Base-by-base conservation (phyloP, 2,113 vertebrate species). In the Quiscalus mexicanus region DNA sequence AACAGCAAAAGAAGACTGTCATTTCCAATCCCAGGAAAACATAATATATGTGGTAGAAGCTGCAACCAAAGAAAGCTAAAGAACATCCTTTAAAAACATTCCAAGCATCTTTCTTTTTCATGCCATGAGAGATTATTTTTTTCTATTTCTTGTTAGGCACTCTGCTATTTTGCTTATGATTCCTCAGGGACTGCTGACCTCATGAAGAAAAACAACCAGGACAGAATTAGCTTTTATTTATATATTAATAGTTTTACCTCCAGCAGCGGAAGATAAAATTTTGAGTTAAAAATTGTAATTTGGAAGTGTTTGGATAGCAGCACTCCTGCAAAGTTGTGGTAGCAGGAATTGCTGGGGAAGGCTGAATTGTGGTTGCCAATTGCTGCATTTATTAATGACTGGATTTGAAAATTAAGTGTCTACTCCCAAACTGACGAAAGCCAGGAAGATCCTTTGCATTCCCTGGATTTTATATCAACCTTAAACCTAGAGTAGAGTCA, bases 51-150 rank as follows among this genome's bases (percentile, higher is more conserved):
- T 35, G 88, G 79, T 93, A 87, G 88, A 69, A 93, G 52, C n/a
- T 86, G 87, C 86, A 97, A 95, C 96, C 94, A 95, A 96, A 92
- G 95, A 86, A 97, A 92, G 93, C 93, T 90, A 84, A 69, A 89
- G 92, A 94, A 93, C 90, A 93, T 93, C 92, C 77, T 96, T 93
- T 96, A 89, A 96, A 96, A 97, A 96, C 95, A 96, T 97, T 93
- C 96, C 95, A 95, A 92, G 60, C 84, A 92, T 94, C 95, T 84
- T 95, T 96, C 88, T 90, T 94, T 91, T 96, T 81, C 80, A 75
- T 94, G 60, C 85, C 41, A 95, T 60, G 53, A 96, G 83, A 93
- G 92, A 95, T 81, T 39, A 86, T 75, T 93, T 93, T 89, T 93
- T 96, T 74, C 68, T 95, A 81, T 95, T 96, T 95, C 86, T 90